Evolutionary conservation across 2,797 vertebrate genomes (phyloP).

Genomic region (Enteromius fasciolatus): DNA sequence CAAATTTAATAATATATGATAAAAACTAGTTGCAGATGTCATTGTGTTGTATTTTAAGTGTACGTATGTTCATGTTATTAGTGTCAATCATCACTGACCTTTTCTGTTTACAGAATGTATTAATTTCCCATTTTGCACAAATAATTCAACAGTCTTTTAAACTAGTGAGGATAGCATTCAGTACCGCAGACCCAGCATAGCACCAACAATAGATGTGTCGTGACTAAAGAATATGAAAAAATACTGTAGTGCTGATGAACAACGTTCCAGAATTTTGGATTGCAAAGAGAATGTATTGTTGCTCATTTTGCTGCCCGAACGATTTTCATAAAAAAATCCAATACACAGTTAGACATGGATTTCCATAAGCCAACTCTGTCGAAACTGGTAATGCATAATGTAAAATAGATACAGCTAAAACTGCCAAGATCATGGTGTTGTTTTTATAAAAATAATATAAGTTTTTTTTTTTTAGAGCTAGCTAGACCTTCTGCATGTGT

Average conservation of each 20-base stretch:
- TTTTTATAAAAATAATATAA: too few species aligned
- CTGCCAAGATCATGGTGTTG: too few species aligned
- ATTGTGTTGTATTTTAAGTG: background rate
- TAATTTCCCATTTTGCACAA: background rate
- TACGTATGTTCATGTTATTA: background rate
- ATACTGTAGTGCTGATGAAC: background rate
- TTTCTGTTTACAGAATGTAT: background rate
- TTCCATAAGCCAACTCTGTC: background rate
- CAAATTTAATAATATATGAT: background rate
- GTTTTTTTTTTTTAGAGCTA: too few species aligned
- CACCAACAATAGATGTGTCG: background rate
- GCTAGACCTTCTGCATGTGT: too few species aligned
- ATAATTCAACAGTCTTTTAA: background rate
- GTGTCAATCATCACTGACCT: background rate
- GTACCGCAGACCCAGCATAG: background rate
- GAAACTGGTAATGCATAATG: background rate
- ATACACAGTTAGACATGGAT: background rate
- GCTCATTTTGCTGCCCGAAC: background rate
- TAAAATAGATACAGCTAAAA: background rate
- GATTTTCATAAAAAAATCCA: background rate
- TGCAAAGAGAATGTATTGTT: background rate
- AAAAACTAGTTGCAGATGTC: background rate
- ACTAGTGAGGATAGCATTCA: background rate
- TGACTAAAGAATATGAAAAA: background rate
- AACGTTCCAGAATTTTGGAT: background rate